Evolutionary conservation across 2,888 invertebrate genomes (phyloP).

Genomic region (Alviniconcha strummeri): DNA sequence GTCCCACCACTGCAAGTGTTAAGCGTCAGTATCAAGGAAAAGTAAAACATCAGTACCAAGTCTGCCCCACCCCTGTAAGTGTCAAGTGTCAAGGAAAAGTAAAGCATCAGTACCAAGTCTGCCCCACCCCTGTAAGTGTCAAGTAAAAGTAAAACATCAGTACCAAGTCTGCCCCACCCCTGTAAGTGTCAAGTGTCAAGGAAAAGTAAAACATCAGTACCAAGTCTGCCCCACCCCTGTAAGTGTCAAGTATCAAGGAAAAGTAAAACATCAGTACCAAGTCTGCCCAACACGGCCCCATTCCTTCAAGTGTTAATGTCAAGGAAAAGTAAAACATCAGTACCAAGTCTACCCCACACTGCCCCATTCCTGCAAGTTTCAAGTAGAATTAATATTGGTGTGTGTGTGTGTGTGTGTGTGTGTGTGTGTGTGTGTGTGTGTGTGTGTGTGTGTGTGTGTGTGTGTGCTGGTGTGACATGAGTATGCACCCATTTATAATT

Average conservation of each 20-base stretch:
- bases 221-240: constrained; percentile 83
- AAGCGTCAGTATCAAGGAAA: too few relatives aligned
- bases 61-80: constrained; percentile 88
- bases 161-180: constrained; percentile 92
- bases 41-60: neutral
- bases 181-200: constrained; percentile 69
- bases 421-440: too few relatives aligned
- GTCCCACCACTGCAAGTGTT: constrained; percentile 83
- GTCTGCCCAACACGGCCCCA: constrained; percentile 79
- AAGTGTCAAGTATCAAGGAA: constrained; percentile 39
- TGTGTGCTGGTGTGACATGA: neutral
- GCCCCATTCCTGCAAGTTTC: too few relatives aligned
- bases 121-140: too few relatives aligned
- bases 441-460: too few relatives aligned
- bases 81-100: constrained; percentile 35
- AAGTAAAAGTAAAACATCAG: too few relatives aligned
- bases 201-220: neutral
- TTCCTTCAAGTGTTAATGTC: constrained; percentile 76
- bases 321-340: neutral
- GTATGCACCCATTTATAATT: neutral
- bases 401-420: too few relatives aligned
- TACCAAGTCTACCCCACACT: too few relatives aligned
- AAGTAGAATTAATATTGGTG: too few relatives aligned
- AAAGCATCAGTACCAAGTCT: neutral
- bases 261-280: neutral